phyloP scores from a whole-genome alignment of 2,113 vertebrate species.

The Pantherophis guttatus region DNA sequence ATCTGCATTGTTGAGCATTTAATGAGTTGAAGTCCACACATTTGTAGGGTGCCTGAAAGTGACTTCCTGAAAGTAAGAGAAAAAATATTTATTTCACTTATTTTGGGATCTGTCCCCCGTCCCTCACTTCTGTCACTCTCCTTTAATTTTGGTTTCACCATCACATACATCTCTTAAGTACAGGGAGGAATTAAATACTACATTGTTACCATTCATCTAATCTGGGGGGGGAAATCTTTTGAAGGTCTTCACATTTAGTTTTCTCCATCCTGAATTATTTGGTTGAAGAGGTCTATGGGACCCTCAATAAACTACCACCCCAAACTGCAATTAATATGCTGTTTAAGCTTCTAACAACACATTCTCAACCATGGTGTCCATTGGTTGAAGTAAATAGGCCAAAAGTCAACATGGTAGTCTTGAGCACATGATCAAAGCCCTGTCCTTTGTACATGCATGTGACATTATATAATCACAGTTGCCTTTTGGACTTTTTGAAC shows the following conservation, averaged over 20 bases:
- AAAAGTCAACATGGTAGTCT: neutral
- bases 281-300: neutral
- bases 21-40: neutral
- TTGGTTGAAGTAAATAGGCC: neutral
- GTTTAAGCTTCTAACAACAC: slow-evolving; percentile 16
- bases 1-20: neutral
- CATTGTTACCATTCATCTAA: neutral
- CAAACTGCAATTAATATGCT: neutral
- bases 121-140: neutral
- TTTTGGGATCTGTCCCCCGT: neutral
- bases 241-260: neutral
- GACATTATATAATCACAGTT: neutral
- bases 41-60: neutral
- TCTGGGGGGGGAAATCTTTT: neutral
- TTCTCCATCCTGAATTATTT: neutral
- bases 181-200: neutral
- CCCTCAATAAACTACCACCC: neutral
- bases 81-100: neutral
- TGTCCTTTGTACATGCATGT: neutral
- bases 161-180: neutral
- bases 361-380: neutral
- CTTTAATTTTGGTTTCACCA: neutral
- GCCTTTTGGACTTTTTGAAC: neutral
- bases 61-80: neutral
- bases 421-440: neutral